Base-by-base conservation (phyloP, 2,888 invertebrate genomes). In the Sisyra nigra region DNA sequence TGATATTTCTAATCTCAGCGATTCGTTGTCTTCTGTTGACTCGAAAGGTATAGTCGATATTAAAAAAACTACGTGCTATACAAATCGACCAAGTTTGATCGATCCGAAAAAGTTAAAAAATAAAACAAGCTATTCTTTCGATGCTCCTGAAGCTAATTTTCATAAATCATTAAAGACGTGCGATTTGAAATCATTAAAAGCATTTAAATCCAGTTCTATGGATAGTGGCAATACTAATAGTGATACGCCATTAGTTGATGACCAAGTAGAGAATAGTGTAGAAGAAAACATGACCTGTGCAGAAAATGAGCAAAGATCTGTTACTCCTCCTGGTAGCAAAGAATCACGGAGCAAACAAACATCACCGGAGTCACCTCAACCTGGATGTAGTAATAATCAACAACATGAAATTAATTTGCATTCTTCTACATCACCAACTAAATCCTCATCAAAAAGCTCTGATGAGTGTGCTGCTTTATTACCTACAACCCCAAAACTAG, bases 391-490 rank as follows among this genome's bases (percentile, higher is more conserved):
- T 47, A 32, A 60, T 13, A 30, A 9, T 37, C 37, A 37, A 37
- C 37, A 37, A 19, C 15, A 37, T 17, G 14, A 13, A 15, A 35
- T 6, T 9, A 15, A 15, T 35, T 14, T 35, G 51, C 24, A 50
- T 55, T 58, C 58, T 49, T 60, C 59, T 2, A 56, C 60, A 4
- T 59, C 61, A n/a, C 57, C 59, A 3, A 54, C 57, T 11, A 60
- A 60, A 4, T 54, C 58, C 1, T 49, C 57, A 35, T 35, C 35
- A 8, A 24, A 24, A 24, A 24, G 24, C 7, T 24, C 24, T 7
- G 24, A 24, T 24, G 24, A 24, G 24, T 24, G 24, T 7, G 24
- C 24, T 24, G 24, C 24, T 24, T 24, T 24, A 24, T 24, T 24
- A 24, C 24, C 24, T 24, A 24, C 24, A 3, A 24, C 3, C 24